Percentiles rank a stretch among this genome's conserved stretches.
phyloP scores from a whole-genome alignment of 2,888 invertebrate genomes.

The Drepana falcataria region DNA sequence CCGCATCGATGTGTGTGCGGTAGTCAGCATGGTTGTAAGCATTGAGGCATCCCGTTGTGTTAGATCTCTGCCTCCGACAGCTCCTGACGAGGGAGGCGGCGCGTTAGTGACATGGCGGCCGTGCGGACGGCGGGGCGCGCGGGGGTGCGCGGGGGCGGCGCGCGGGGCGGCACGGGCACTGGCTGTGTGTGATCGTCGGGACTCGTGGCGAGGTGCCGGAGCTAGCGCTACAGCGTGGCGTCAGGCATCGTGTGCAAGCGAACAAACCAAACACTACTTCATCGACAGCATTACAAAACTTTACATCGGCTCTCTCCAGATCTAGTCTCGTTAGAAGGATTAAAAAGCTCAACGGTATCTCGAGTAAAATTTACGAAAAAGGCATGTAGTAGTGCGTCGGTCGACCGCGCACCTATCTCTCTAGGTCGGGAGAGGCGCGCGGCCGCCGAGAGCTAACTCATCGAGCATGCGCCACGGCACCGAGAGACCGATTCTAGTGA shows the following conservation, averaged over 20 bases:
- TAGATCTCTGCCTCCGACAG: constrained; percentile 13
- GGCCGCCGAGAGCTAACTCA: constrained; percentile 78
- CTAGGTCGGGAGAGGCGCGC: constrained; percentile 71
- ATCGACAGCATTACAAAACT: constrained; percentile 79
- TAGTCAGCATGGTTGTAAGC: background rate
- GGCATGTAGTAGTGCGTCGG: constrained; percentile 77
- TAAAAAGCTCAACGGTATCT: constrained; percentile 77
- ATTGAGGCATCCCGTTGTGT: background rate
- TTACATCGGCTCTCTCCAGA: constrained; percentile 77
- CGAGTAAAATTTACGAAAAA: constrained; percentile 76
- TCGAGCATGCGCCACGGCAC: constrained; percentile 84
- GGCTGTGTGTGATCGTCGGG: constrained; percentile 78
- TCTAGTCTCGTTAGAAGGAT: constrained; percentile 79
- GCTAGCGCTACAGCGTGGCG: constrained; percentile 80
- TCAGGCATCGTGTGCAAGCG: constrained; percentile 80
- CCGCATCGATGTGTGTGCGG: background rate
- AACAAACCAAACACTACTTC: constrained; percentile 80
- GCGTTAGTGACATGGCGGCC: constrained; percentile 21
- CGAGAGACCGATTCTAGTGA: constrained; percentile 87
- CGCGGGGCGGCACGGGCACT: constrained; percentile 60
- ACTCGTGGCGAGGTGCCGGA: constrained; percentile 77
- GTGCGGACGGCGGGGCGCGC: constrained; percentile 19
- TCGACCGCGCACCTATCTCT: constrained; percentile 75
- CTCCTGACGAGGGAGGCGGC: constrained; percentile 17
- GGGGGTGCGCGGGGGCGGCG: constrained; percentile 25